Evolutionary conservation across 2,113 vertebrate species (phyloP).

Genomic region (Nothocercus julius): DNA sequence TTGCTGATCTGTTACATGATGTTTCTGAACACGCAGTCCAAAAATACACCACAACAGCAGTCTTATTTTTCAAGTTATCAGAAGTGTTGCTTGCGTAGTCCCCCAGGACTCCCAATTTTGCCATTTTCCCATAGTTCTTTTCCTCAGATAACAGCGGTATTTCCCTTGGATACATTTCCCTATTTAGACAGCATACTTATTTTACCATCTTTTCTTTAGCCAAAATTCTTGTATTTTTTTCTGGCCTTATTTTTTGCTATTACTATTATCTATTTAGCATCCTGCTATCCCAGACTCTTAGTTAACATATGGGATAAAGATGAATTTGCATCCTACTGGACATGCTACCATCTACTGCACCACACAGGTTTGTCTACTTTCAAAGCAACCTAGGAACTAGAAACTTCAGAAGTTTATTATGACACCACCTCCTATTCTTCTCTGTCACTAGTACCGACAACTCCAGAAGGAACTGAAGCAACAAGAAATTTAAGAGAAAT

Average conservation of each 20-base stretch:
- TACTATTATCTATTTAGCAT: neutral
- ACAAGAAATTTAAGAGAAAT: neutral
- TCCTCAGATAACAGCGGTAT: neutral
- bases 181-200: neutral
- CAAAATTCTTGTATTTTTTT: neutral
- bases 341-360: neutral
- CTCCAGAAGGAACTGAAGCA: neutral
- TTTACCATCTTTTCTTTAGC: neutral
- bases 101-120: neutral
- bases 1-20: neutral
- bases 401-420: neutral
- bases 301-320: neutral
- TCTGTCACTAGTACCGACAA: neutral
- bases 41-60: neutral
- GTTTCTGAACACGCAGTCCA: neutral
- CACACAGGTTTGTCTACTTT: rapidly evolving
- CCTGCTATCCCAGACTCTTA: neutral
- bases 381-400: neutral
- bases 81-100: neutral
- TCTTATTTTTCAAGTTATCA: neutral
- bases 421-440: neutral
- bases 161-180: neutral
- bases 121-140: neutral
- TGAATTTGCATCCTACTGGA: neutral
- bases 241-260: neutral